Base-by-base conservation (phyloP, 2,888 invertebrate genomes). In the Thymelicus sylvestris region DNA sequence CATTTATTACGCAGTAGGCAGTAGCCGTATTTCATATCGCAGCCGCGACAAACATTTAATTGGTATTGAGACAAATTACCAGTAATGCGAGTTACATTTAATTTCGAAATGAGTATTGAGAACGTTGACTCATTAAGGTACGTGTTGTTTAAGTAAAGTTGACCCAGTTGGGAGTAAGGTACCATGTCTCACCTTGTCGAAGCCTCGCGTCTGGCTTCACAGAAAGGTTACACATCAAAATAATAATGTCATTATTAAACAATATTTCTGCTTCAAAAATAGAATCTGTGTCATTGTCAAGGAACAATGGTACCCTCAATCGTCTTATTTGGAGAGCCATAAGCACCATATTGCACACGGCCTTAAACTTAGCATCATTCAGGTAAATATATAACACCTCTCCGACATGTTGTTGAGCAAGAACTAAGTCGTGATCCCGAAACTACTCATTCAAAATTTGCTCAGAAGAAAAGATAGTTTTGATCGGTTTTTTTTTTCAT, bases 31-130 rank as follows among this genome's bases (percentile, higher is more conserved):
- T 1, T 31, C 31, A 52, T 52, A 19, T 52, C 19, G 12, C 12
- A 52, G 44, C 41, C 41, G 41, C 7, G 15, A 52, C 50, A 15
- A 52, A 52, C 50, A 52, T 19, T 15, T 52, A 52, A 19, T 52
- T 52, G 50, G 50, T 52, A 52, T 50, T 41, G 15, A 52, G 50
- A 52, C 50, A 52, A 52, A 52, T 52, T 52, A 19, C 50, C 50
- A 52, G 50, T 52, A 52, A 52, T 19, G 15, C 8, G 19, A 52
- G 19, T 52, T 52, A 52, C 50, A 19, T 52, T 52, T 52, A 19
- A 52, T 52, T 52, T 52, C 50, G 50, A 19, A 52, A 52, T 52
- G 50, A 52, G 50, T 52, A n/a, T 19, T 19, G 48, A 50, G 8
- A 8, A 0, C 10, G 10, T 8, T 52, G 50, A 52, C 7, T 52